Percentiles rank a stretch among this genome's conserved stretches.
Evolutionary conservation across 2,113 vertebrate species (phyloP).

Genomic region (Dipodomys spectabilis): DNA sequence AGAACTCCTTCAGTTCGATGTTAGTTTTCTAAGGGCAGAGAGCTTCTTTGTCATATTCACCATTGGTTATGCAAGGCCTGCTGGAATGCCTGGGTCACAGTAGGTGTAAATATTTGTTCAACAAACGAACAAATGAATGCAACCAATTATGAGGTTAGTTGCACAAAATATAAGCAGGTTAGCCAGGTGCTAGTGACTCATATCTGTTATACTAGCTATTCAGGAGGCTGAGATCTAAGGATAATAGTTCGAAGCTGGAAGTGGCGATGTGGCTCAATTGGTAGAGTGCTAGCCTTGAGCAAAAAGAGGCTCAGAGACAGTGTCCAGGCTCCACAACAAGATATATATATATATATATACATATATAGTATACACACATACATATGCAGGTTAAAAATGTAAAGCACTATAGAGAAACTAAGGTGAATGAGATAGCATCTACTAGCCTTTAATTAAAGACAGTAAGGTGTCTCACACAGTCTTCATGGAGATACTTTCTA

Average conservation of each 20-base stretch:
- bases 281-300: no score
- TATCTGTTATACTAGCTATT: no score
- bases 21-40: no score
- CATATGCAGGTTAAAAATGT: not conserved
- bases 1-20: not conserved
- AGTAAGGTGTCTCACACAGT: not conserved
- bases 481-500: not conserved
- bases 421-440: not conserved
- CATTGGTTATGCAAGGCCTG: not conserved
- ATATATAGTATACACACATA: no score
- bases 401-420: not conserved
- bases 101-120: not conserved
- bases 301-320: no score
- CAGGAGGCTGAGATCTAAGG: no score
- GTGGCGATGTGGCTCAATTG: no score
- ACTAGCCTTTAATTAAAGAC: not conserved
- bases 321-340: no score
- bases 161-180: not conserved
- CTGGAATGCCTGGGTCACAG: not conserved
- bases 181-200: no score
- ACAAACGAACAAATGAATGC: conserved; percentile 2
- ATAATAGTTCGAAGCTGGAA: no score
- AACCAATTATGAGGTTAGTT: not conserved
- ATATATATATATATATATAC: no score
- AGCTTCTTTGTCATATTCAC: no score